Evolutionary conservation across 1,140 invertebrate genomes (phyloP).

Genomic region (Danaus plexippus): DNA sequence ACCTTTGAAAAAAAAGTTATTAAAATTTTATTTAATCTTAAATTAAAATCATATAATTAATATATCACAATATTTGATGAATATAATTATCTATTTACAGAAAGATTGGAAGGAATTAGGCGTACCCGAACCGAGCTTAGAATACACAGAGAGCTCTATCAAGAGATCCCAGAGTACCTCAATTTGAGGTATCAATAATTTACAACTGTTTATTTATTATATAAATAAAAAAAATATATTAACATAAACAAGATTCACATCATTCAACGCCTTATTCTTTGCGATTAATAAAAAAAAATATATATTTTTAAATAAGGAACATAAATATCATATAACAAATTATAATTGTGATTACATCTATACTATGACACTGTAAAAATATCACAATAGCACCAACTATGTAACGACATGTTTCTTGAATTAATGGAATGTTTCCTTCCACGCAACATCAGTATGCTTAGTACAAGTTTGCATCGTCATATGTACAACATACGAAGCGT

Average conservation of each 20-base stretch:
- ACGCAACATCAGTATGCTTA: background rate
- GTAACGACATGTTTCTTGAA: background rate
- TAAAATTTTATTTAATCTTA: constrained; percentile 7
- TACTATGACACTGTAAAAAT: constrained; percentile 1
- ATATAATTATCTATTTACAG: constrained; percentile 45
- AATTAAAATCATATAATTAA: background rate
- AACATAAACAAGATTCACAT: no score
- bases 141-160: constrained; percentile 13
- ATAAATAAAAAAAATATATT: background rate
- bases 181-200: constrained; percentile 19
- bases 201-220: constrained; percentile 4
- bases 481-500: background rate
- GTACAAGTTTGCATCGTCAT: background rate
- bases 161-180: constrained; percentile 28
- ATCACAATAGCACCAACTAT: constrained; percentile 4
- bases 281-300: no score
- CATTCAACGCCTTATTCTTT: no score
- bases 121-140: constrained; percentile 47
- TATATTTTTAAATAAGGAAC: no score
- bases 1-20: background rate
- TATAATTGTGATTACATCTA: no score
- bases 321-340: no score
- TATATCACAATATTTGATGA: constrained; percentile 9
- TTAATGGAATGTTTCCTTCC: no score
- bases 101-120: constrained; percentile 57